Evolutionary conservation across 2,113 vertebrate genomes (phyloP).

Genomic region (Sander vitreus): DNA sequence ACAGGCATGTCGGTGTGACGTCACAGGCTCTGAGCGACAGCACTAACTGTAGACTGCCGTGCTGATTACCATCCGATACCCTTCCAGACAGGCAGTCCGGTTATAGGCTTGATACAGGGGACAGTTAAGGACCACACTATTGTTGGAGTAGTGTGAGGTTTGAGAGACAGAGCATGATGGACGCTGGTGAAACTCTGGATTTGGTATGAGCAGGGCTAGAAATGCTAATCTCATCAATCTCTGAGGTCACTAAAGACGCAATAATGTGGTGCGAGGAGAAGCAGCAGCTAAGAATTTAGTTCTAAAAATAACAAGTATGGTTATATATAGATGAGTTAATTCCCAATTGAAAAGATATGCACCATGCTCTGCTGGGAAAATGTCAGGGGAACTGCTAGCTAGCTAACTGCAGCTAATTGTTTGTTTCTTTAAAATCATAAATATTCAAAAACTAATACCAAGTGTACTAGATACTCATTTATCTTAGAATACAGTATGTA

Average conservation of each 20-base stretch:
- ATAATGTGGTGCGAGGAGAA: conserved; percentile 19
- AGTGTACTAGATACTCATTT: background rate
- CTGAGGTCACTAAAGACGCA: conserved; percentile 60
- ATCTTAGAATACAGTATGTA: background rate
- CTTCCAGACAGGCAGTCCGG: conserved; percentile 20
- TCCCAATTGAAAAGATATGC: background rate
- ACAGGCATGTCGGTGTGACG: conserved; percentile 64
- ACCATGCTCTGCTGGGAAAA: background rate
- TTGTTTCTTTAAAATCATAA: background rate
- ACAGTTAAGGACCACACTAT: conserved; percentile 61
- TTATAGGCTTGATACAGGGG: conserved; percentile 63
- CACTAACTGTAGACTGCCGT: conserved; percentile 39
- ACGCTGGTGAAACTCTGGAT: conserved; percentile 10
- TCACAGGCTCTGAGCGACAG: conserved; percentile 63
- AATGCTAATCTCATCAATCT: conserved; percentile 65
- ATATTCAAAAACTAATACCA: background rate
- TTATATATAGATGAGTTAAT: background rate
- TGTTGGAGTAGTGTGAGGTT: conserved; percentile 47
- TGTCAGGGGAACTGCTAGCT: background rate
- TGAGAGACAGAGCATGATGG: conserved; percentile 46
- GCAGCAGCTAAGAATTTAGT: background rate
- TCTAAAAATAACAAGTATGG: background rate
- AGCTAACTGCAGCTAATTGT: background rate
- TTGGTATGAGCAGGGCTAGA: conserved; percentile 23
- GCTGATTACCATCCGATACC: conserved; percentile 76